Base-by-base conservation (phyloP, 1,140 invertebrate species). In the Euglossa dilemma region DNA sequence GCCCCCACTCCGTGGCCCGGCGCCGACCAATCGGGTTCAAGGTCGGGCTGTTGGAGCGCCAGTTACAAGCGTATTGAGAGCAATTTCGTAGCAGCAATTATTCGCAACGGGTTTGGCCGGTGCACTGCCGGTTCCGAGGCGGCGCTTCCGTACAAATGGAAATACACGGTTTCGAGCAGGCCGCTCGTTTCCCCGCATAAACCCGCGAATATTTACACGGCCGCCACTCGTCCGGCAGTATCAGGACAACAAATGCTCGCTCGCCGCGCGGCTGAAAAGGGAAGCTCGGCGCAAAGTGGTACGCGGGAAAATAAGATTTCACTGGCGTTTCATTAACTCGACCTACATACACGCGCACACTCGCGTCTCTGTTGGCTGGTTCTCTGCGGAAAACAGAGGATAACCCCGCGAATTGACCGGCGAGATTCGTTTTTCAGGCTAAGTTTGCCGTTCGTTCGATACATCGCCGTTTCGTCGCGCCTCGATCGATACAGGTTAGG, bases 251-350 rank as follows among this genome's bases (percentile, higher is more conserved):
- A 52, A 80, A 79, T 18, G 56, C 0, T 14, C n/a, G n/a, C n/a
- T n/a, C n/a, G n/a, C n/a, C 6, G 36, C 11, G 50, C 47, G 23
- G 59, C 36, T 14, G 23, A 2, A 18, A n/a, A 43, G 16, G 14
- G 5, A 23, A 20, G 28, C 23, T 11, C 25, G 6, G 20, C 20
- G 54, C 12, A 52, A 72, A 63, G 5, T 63, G 67, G 57, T 16
- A 28, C 56, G 23, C 25, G 47, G 47, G 52, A 63, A 54, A 71
- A 50, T 71, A 79, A 79, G 77, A 80, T 80, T 63, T 63, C 57
- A 43, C 47, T n/a, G 45, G 67, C 28, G 23, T 80, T 80, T 72
- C 54, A 43, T 79, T 71, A 71, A 71, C 56, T 52, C 67, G 77
- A 79, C 67, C 77, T 71, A 52, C 45, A 79, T 59, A n/a, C 25